A percentile compares a stretch with the other conserved stretches of the same genome.
phyloP scores from a whole-genome alignment of 1,140 invertebrate species.

The Sesamia nonagrioides region DNA sequence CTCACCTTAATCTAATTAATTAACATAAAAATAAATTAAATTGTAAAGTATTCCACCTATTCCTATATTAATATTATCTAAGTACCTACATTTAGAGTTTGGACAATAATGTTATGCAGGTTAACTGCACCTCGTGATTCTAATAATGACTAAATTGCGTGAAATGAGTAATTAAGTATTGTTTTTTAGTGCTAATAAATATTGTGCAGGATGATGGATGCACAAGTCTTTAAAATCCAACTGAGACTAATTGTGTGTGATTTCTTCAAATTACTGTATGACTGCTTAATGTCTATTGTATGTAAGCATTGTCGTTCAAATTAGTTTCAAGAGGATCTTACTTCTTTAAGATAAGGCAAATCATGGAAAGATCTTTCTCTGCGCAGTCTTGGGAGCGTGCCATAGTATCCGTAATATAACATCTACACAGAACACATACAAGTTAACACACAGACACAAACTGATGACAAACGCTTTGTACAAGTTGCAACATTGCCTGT shows the following conservation, averaged over 20 bases:
- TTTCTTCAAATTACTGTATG: constrained; percentile 33
- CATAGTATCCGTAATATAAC: constrained; percentile 90
- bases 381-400: constrained; percentile 90
- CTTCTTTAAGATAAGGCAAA: constrained; percentile 90
- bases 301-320: constrained; percentile 65
- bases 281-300: neutral
- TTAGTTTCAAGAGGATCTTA: constrained; percentile 80
- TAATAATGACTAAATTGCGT: constrained; percentile 50
- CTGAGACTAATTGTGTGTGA: neutral
- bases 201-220: constrained; percentile 40
- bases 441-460: constrained; percentile 27
- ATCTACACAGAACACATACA: constrained; percentile 82
- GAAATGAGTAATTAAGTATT: constrained; percentile 20
- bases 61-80: neutral
- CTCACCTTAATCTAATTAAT: no score
- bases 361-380: constrained; percentile 92
- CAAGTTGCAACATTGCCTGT: constrained; percentile 15
- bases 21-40: neutral
- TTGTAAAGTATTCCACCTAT: neutral
- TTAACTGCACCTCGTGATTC: neutral
- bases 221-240: neutral
- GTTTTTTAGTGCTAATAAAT: constrained; percentile 1
- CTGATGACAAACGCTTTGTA: constrained; percentile 46
- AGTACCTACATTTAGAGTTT: neutral
- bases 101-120: neutral